Base-by-base conservation (phyloP, 1,140 invertebrate genomes). In the Papilio dardanus region DNA sequence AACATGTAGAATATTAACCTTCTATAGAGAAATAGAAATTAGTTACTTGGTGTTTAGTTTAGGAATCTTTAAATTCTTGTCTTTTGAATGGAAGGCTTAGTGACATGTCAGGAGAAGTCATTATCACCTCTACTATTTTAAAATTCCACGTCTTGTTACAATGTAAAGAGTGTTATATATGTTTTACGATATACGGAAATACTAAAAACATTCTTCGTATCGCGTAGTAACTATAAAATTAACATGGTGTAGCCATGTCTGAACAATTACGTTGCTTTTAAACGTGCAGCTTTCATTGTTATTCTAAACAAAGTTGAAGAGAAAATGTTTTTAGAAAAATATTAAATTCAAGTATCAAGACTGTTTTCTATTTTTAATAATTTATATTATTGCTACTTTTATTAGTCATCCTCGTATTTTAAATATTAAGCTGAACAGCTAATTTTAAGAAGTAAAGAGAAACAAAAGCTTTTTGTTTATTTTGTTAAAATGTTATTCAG, bases 281-380 rank as follows among this genome's bases (percentile, higher is more conserved):
- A 62, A 28, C 12, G 24, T 62, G 28, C 24, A 62, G 24, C 21
- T 28, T 62, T 0, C 12, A 28, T 62, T 62, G 54, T 62, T 24
- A 30, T 62, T 62, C 24, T 16, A 30, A 62, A 62, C 54, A 62
- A 58, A 58, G 54, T 58, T 58, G 8, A 58, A 58, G 28, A 4
- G 3, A 14, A 62, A 30, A 62, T 62, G 54, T 62, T 62, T 62
- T 62, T 30, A 62, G 54, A 28, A 28, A n/a, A 62, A 62, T 28
- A 62, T 62, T 62, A 30, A 30, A 28, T 62, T 62, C 54, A 28
- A 62, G 24, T 62, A 62, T 30, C 50, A 24, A 10, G 21, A 54
- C 21, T 28, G 21, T 62, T 62, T 58, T 21, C 28, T 28, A 28
- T 28, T 62, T 62, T 28, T 62, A 28, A 10, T 62, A 30, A 62